Base-by-base conservation (phyloP, 2,797 vertebrate species). In the Rhinophrynus dorsalis region DNA sequence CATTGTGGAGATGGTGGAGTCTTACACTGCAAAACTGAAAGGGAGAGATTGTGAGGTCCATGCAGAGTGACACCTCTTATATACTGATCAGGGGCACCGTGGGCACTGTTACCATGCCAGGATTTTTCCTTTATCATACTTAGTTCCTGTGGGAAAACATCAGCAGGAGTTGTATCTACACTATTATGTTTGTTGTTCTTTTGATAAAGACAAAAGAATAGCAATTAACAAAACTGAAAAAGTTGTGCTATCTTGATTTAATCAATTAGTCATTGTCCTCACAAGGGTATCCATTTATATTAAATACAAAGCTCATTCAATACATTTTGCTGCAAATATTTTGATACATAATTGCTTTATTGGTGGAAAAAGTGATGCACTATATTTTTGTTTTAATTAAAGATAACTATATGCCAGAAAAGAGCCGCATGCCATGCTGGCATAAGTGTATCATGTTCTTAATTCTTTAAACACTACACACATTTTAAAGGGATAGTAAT, bases 1-100 rank as follows among this genome's bases (percentile, higher is more conserved):
- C 69, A 73, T 73, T 59, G 57, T 73, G 35, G 5, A 52, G 61
- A 26, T 66, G 45, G 26, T 20, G 44, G 30, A n/a, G 33, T 60
- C 45, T 50, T 17, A 40, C 55, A 26, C 29, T 52, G 13, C 21
- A 21, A 60, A 3, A 23, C 21, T 27, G 10, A 56, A n/a, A 38
- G 13, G 13, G 11, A 17, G 37, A 27, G 2, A 15, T 11, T 29
- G 62, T 35, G 7, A 52, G 27, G 11, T 35, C 13, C 15, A 4
- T 33, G 1, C 5, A 15, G 20, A 17, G 11, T 40, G 1, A 3
- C 15, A 27, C 3, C 21, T 24, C 56, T 73, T 73, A 73, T 73
- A 73, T 24, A 23, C 12, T 5, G 10, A n/a, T 10, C 9, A 20
- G 23, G 50, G 7, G 11, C 3, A 26, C 8, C 15, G 52, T 59